phyloP scores from a whole-genome alignment of 2,797 vertebrate species.

The Takifugu rubripes region DNA sequence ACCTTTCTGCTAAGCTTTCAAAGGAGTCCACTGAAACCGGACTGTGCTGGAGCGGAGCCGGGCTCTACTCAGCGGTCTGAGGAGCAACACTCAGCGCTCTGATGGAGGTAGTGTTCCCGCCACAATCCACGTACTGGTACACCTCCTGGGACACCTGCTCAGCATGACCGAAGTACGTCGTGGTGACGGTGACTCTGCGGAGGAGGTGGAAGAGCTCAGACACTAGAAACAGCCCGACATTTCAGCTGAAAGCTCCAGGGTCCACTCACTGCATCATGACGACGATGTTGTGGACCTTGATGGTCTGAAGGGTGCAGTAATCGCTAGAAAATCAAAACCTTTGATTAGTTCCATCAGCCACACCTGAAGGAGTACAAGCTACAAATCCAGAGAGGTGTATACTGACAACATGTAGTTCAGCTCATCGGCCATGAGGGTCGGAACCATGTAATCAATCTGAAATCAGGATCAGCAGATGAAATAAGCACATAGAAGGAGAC shows the following conservation, averaged over 20 bases:
- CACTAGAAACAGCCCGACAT: background rate
- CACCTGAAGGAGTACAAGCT: background rate
- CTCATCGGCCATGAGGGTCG: conserved; percentile 87
- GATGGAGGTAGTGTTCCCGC: conserved; percentile 86
- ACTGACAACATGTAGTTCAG: conserved; percentile 98
- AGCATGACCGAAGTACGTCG: conserved; percentile 86
- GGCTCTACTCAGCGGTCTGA: conserved; percentile 61
- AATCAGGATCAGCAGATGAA: conserved; percentile 18
- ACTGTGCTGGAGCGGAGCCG: background rate
- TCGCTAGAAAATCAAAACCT: conserved; percentile 73
- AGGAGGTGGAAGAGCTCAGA: background rate
- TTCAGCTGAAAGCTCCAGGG: background rate
- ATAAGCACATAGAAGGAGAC: background rate
- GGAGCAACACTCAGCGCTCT: conserved; percentile 77
- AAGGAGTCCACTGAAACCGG: conserved; percentile 1
- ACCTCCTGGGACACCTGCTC: conserved; percentile 92
- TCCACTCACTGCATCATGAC: conserved; percentile 95
- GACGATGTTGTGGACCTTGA: conserved; percentile 94
- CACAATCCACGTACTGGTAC: conserved; percentile 94
- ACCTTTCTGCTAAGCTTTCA: too few relatives aligned
- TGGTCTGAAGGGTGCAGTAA: conserved; percentile 87
- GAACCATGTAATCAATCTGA: conserved; percentile 91
- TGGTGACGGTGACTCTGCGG: conserved; percentile 87
- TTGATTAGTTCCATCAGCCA: conserved; percentile 13
- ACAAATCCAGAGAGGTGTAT: background rate